These are phyloP conservation scores for Drosophila bocki DNA, from an alignment of 1,140 invertebrate genomes.

Conservation along the genomic window DNA sequence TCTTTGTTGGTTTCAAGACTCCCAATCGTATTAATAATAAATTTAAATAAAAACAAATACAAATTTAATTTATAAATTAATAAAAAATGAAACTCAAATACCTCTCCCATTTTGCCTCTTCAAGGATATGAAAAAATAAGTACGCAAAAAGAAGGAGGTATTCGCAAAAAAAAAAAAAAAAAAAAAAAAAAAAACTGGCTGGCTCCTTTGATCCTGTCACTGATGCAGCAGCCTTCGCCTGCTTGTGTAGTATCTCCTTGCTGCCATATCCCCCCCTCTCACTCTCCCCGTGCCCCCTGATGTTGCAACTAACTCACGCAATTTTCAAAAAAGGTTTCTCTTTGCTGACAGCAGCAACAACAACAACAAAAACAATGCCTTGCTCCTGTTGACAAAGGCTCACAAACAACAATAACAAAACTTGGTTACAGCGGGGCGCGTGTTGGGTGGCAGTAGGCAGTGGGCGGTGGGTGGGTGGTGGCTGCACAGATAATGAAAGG, in stretches of 20 bases:
- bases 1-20: not conserved
- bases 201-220: conserved; percentile 76
- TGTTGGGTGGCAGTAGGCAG: not conserved
- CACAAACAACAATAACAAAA: conserved; percentile 45
- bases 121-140: conserved; percentile 14
- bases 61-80: too few relatives aligned
- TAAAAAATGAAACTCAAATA: not conserved
- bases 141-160: conserved; percentile 7
- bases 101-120: not conserved
- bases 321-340: conserved; percentile 69
- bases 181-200: conserved; percentile 17
- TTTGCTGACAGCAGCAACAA: conserved; percentile 39
- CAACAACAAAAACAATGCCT: conserved; percentile 34
- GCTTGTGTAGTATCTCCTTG: conserved; percentile 8
- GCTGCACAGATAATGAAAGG: conserved; percentile 73
- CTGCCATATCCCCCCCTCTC: not conserved
- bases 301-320: conserved; percentile 72
- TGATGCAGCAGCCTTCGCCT: conserved; percentile 24
- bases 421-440: conserved; percentile 37
- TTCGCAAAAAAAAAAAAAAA: conserved; percentile 16
- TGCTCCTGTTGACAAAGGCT: conserved; percentile 69
- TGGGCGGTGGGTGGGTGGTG: not conserved
- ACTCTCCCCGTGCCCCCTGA: not conserved
- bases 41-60: not conserved
- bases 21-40: not conserved